Base-by-base conservation (phyloP, 2,797 vertebrate genomes). In the Columba guinea region DNA sequence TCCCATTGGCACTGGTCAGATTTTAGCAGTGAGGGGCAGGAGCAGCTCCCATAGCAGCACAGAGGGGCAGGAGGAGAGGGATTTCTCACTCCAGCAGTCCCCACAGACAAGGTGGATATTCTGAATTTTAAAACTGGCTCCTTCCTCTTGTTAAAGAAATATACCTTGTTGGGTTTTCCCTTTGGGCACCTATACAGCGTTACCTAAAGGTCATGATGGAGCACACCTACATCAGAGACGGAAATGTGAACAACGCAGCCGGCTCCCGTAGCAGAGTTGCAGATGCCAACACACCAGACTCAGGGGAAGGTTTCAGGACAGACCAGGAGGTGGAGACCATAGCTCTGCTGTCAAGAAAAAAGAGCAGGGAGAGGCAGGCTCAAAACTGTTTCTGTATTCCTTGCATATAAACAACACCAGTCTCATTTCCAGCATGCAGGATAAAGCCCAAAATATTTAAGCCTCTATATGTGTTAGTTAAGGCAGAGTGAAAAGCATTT, bases 1-100 rank as follows among this genome's bases (percentile, higher is more conserved):
- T 55, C 5, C 23, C 30, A 0, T 6, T 13, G 56, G 10, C 17
- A 13, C 1, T 0, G 62, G n/a, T 11, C 28, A 21, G 62, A 4
- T 23, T 56, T 15, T 21, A 48, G 5, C 70, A 60, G 84, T 18
- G 3, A 59, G 76, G 56, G 52, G 53, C 68, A 56, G 0, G 8
- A 34, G 41, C 59, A 37, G 75, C 39, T 64, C 44, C 68, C 17
- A 1, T 2, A 13, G 75, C 39, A 84, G 73, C 70, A 41, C 0
- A 0, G 32, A 30, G 56, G 58, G 24, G 1, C 13, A 7, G 71
- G 46, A 77, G 48, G 55, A 67, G 49, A 35, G 37, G 79, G 41
- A 12, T 35, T 65, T 27, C n/a, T 68, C 24, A 15, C 3, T 2
- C 3, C 30, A 53, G 76, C 62, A 39, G 30, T 2, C 22, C 28